These are phyloP conservation scores for Episyrphus balteatus DNA, from an alignment of 1,140 invertebrate species.

Conservation along the genomic window DNA sequence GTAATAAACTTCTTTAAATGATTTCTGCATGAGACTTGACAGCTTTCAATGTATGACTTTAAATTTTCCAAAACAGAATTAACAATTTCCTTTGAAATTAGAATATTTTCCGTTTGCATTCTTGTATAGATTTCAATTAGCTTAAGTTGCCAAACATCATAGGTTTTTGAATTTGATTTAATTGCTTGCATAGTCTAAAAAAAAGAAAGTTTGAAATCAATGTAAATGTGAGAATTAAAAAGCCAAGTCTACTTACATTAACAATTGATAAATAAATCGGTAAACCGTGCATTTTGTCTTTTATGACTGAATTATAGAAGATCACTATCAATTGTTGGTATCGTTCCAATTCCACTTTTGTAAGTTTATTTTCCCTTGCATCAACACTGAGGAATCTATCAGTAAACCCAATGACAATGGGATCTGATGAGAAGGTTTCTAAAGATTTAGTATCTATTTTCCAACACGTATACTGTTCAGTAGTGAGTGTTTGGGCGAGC, in stretches of 20 bases:
- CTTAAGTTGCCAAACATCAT: constrained; percentile 34
- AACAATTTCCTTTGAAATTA: constrained; percentile 27
- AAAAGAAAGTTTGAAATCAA: constrained; percentile 6
- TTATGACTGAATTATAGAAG: constrained; percentile 76
- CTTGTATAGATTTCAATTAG: constrained; percentile 19
- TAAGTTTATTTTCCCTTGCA: constrained; percentile 12
- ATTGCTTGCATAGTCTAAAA: constrained; percentile 12
- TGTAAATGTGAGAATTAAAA: neutral
- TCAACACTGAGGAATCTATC: constrained; percentile 48
- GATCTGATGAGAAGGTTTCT: constrained; percentile 55
- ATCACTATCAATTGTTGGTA: constrained; percentile 61
- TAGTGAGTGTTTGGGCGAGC: constrained; percentile 69
- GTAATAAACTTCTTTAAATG: constrained; percentile 21
- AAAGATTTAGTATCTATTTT: constrained; percentile 51
- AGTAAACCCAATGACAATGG: constrained; percentile 51
- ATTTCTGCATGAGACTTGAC: constrained; percentile 10
- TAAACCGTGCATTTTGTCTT: constrained; percentile 71
- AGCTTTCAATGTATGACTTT: constrained; percentile 21
- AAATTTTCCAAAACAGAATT: constrained; percentile 25
- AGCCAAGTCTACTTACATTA: constrained; percentile 42
- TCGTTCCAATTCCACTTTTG: constrained; percentile 40
- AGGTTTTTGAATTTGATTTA: constrained; percentile 14
- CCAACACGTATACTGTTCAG: constrained; percentile 49
- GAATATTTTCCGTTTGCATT: constrained; percentile 11
- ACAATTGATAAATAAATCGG: constrained; percentile 59